A percentile compares a stretch with the other conserved stretches of the same genome.
Conservation (phyloP, 2,113 vertebrate species). For the Hymenochirus boettgeri region DNA sequence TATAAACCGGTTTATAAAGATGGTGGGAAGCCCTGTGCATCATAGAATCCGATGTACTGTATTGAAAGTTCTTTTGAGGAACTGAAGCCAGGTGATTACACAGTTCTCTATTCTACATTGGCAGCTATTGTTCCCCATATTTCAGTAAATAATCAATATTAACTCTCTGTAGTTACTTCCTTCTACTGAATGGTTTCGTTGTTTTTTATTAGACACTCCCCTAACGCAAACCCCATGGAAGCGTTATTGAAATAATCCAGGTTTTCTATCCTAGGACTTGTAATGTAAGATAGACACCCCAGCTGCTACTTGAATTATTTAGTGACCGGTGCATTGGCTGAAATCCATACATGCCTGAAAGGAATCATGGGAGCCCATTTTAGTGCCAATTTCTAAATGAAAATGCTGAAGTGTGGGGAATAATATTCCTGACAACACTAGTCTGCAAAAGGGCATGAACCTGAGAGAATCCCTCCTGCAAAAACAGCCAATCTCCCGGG, state of each 20-base stretch:
- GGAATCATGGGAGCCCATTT: constrained; percentile 23
- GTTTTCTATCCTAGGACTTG: constrained; percentile 35
- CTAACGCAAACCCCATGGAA: constrained; percentile 6
- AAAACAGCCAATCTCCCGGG: constrained; percentile 13
- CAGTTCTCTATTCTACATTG: no score
- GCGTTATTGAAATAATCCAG: constrained; percentile 29
- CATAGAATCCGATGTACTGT: no score
- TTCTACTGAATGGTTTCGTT: no score
- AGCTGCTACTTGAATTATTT: constrained; percentile 58
- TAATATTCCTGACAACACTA: constrained; percentile 14
- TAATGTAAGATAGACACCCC: constrained; percentile 52
- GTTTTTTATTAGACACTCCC: not conserved
- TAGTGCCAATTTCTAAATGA: constrained; percentile 29
- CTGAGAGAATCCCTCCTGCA: constrained; percentile 8
- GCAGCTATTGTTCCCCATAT: no score
- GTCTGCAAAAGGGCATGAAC: not conserved
- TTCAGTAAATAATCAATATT: no score
- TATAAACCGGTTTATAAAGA: no score
- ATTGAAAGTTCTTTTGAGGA: no score
- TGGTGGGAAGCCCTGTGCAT: no score
- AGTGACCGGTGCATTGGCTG: constrained; percentile 47
- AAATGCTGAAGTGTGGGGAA: constrained; percentile 45
- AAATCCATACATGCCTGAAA: constrained; percentile 30
- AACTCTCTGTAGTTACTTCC: no score
- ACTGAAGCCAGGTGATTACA: no score